Conservation (phyloP, 2,113 vertebrate species). For the Pluvialis apricaria region DNA sequence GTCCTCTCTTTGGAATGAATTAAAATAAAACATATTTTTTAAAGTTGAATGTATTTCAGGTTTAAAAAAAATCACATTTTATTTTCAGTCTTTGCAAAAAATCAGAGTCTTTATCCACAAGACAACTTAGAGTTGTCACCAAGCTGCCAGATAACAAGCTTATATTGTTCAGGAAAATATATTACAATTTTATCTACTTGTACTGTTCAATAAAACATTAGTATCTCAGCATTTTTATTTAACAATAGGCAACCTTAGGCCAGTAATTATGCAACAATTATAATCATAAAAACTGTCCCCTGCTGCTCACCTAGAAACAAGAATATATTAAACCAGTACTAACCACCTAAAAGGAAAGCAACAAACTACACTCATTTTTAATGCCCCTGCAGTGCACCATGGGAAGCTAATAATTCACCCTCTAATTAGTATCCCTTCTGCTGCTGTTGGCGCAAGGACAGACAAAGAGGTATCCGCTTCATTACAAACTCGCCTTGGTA, state of each 20-base stretch:
- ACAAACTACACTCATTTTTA: slow-evolving; percentile 80
- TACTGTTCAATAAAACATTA: slow-evolving; percentile 81
- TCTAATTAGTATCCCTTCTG: slow-evolving; percentile 86
- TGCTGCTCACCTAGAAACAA: slow-evolving; percentile 80
- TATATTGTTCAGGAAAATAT: slow-evolving; percentile 72
- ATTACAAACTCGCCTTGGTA: slow-evolving; percentile 75
- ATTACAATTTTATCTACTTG: slow-evolving; percentile 77
- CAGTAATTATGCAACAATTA: slow-evolving; percentile 86
- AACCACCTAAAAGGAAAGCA: slow-evolving; percentile 73
- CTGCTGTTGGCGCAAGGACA: slow-evolving; percentile 78
- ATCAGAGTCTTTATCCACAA: slow-evolving; percentile 7
- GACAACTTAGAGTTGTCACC: slow-evolving; percentile 59
- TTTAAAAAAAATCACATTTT: background rate
- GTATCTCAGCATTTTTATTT: slow-evolving; percentile 81
- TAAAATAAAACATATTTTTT: background rate
- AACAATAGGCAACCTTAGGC: slow-evolving; percentile 82
- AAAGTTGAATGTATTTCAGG: background rate
- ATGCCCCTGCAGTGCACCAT: slow-evolving; percentile 83
- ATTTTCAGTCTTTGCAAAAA: slow-evolving; percentile 17
- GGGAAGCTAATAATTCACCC: slow-evolving; percentile 87
- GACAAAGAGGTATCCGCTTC: slow-evolving; percentile 76
- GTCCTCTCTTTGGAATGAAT: background rate
- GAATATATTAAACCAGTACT: slow-evolving; percentile 79
- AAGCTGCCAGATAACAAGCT: slow-evolving; percentile 67
- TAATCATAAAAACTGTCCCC: slow-evolving; percentile 80